Percentiles rank a stretch among this genome's conserved stretches.
These are phyloP conservation scores for Agelastica alni DNA, from an alignment of 2,888 invertebrate species.

Conservation along the genomic window DNA sequence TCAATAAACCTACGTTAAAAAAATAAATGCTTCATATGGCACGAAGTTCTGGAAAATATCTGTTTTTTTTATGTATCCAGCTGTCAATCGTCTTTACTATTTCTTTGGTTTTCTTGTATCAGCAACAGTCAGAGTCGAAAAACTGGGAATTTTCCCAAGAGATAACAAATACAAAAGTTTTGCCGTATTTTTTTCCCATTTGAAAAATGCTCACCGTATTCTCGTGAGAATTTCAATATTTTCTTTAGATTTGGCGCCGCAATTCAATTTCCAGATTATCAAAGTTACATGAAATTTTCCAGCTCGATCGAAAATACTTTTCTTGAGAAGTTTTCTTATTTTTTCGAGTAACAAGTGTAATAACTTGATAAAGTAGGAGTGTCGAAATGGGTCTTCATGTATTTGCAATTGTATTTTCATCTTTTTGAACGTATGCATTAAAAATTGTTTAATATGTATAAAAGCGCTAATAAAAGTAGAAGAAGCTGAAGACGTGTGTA, in stretches of 20 bases:
- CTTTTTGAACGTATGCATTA: too few relatives aligned
- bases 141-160: constrained; percentile 12
- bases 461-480: too few relatives aligned
- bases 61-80: not conserved
- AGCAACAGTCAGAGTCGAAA: constrained; percentile 5
- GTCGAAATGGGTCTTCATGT: too few relatives aligned
- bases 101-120: not conserved
- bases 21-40: too few relatives aligned
- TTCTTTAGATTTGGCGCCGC: constrained; percentile 40
- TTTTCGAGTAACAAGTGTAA: constrained; percentile 17
- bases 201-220: constrained; percentile 35
- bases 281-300: constrained; percentile 42
- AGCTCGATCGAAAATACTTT: constrained; percentile 21
- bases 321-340: constrained; percentile 10
- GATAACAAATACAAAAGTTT: constrained; percentile 25
- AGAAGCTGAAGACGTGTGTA: too few relatives aligned
- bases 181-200: constrained; percentile 27
- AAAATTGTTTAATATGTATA: too few relatives aligned
- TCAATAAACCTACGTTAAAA: too few relatives aligned
- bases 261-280: constrained; percentile 43
- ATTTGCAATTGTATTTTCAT: too few relatives aligned
- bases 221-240: constrained; percentile 40
- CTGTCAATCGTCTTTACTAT: not conserved
- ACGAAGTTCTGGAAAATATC: too few relatives aligned
- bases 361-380: constrained; percentile 6